Evolutionary conservation across 2,797 vertebrate species (phyloP), one percentile per base, ranked within the genome.

Genomic region (Sandelia bainsii): DNA sequence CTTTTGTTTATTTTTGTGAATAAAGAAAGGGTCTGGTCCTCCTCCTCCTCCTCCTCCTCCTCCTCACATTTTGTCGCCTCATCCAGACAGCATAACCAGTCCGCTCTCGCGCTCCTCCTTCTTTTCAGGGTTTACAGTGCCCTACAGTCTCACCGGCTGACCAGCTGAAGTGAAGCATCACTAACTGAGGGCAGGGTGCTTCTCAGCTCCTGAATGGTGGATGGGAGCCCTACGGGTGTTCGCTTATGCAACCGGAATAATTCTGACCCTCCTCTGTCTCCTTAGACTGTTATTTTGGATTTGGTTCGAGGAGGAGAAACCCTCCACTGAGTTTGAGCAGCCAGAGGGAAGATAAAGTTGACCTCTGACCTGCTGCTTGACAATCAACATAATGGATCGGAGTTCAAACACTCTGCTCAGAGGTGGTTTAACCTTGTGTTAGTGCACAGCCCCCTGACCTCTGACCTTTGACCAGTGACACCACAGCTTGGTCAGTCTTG

Each of bases 231-330:
- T 20, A 17, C 57, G 32, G 76, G 62, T 34, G 12, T 7, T 5
- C 10, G 19, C 65, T 69, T 69, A 66, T 1, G 46, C 50, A 77
- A 77, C 60, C 20, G 20, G 40, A 67, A 72, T 27, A 50, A 61
- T 19, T 44, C 27, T 27, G 29, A 50, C 46, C 50, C 6, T 39
- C n/a, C 20, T 62, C 48, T 4, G 53, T 60, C 57, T 75, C 49
- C 57, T 72, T 54, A 29, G 51, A 63, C 52, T 69, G 69, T 71
- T 64, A 17, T 82, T 65, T 56, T 63, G 73, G 37, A 64, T 71
- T 62, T 50, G 77, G 63, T 46, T 68, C 50, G 25, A 11, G 45
- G 75, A 66, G 48, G 53, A 76, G 44, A 59, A 72, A 64, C 34
- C 66, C 56, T 14, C 0, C 29, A 2, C 27, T 54, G 78, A 75